Evolutionary conservation across 2,113 vertebrate genomes (phyloP), one percentile per base, ranked within the genome.

Genomic region (Caranx ignobilis): DNA sequence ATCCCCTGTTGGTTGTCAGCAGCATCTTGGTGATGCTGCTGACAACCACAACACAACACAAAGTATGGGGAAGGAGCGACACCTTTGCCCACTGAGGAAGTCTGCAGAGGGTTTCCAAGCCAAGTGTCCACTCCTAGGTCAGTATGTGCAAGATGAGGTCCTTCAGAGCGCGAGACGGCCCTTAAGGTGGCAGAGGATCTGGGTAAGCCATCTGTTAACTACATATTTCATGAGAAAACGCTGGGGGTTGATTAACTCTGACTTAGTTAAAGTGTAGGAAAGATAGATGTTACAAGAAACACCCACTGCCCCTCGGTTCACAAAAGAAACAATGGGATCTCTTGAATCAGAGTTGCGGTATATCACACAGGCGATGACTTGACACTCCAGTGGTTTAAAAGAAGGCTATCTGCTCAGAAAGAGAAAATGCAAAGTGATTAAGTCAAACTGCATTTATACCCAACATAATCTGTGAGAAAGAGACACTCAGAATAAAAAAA

Each of bases 401-500:
- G 45, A 57, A 41, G 39, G 2, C 39, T 41, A 16, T 67, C 37
- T 43, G 13, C 37, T 21, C 2, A 54, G 39, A 31, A 65, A 71
- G 35, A 21, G 34, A 32, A 69, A 32, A 21, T 48, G 21, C 16
- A 64, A 45, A 43, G 39, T 19, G 37, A 71, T 71, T 0, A 34
- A 50, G 19, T 32, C 21, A 37, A 16, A n/a, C 35, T 71, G 26
- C n/a, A 21, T 74, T 67, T 52, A 32, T 50, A 73, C 10, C 37
- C 19, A 16, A 56, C 31, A 16, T n/a, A 56, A 45, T 76, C 35
- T 68, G 19, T 35, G 54, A 70, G 45, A 35, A 65, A 68, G 55
- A 78, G 16, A 71, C 16, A 32, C 1, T 21, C 50, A 78, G 15
- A 21, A 64, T 60, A 45, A 65, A 69, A 62, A 60, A 67, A 43